Conservation (phyloP, 2,113 vertebrate species). For the Plestiodon gilberti region DNA sequence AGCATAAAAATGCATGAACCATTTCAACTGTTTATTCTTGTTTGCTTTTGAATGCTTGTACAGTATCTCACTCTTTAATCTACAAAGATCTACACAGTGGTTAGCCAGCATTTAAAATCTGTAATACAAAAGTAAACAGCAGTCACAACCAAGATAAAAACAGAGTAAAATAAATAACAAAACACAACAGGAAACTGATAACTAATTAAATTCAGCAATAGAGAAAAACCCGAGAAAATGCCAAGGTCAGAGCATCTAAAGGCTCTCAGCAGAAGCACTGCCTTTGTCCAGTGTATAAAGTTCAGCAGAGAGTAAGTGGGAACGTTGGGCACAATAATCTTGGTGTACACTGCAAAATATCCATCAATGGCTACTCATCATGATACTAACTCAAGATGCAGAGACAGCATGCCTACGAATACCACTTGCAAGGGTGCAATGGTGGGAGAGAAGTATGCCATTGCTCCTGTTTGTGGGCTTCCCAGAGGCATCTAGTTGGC, state of each 20-base stretch:
- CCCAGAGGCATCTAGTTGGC: no score
- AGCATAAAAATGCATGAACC: no score
- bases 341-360: no score
- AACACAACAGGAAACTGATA: not conserved
- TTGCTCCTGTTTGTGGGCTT: no score
- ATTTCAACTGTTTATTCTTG: no score
- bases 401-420: no score
- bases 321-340: no score
- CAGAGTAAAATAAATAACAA: not conserved
- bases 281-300: not conserved
- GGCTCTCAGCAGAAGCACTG: not conserved
- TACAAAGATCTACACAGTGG: not conserved
- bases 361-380: no score
- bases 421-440: no score
- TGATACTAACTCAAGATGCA: no score
- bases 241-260: not conserved
- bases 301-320: not conserved
- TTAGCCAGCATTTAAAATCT: not conserved
- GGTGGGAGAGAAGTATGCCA: no score
- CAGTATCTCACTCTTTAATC: not conserved
- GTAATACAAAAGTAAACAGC: not conserved
- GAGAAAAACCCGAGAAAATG: not conserved
- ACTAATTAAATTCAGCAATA: not conserved
- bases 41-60: not conserved
- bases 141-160: not conserved